phyloP scores from a whole-genome alignment of 2,797 vertebrate species.

The Moxostoma hubbsi region DNA sequence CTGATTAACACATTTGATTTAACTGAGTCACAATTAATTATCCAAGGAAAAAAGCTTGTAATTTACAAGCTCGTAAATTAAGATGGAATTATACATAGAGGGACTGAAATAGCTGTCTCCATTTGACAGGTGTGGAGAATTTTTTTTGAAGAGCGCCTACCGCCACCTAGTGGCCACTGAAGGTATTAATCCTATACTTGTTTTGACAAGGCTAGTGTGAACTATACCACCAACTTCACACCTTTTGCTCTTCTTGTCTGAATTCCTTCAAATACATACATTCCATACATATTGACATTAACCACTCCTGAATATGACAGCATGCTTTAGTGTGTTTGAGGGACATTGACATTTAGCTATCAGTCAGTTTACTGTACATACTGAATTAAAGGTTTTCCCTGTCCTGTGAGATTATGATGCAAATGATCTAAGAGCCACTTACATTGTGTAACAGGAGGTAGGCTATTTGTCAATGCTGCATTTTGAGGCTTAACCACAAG shows the following conservation, averaged over 20 bases:
- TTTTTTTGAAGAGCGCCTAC: conserved; percentile 32
- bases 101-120: not conserved
- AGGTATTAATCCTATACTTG: not conserved
- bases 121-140: conserved; percentile 15
- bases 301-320: too few species aligned
- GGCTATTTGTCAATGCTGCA: conserved; percentile 33
- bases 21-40: not conserved
- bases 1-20: conserved; percentile 5
- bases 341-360: not conserved
- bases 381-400: too few species aligned
- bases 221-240: conserved; percentile 26
- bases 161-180: conserved; percentile 54
- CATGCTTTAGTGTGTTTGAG: too few species aligned
- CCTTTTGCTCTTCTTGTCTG: not conserved
- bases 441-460: conserved; percentile 25
- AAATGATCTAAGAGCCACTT: conserved; percentile 51
- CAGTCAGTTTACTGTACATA: not conserved
- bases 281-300: too few species aligned
- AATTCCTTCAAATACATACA: not conserved
- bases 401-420: conserved; percentile 41
- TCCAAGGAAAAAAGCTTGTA: not conserved
- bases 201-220: not conserved
- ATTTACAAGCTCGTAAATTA: not conserved
- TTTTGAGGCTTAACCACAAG: conserved; percentile 48
- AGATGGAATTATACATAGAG: not conserved